These are phyloP conservation scores for Hestina assimilis DNA, from an alignment of 1,140 invertebrate genomes.

Conservation along the genomic window DNA sequence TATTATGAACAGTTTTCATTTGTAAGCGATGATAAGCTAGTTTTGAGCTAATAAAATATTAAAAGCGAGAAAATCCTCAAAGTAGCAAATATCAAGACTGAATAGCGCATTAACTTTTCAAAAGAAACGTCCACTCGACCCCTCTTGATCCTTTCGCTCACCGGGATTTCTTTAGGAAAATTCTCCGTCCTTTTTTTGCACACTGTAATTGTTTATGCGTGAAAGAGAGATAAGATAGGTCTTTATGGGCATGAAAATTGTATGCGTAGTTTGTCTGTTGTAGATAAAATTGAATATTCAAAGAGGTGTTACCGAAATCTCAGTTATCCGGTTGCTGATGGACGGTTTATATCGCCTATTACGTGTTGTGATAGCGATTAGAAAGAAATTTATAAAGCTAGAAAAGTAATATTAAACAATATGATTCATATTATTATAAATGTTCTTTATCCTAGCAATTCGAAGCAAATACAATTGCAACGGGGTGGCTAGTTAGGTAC, in stretches of 20 bases:
- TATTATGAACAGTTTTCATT: neutral
- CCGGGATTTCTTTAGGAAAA: conserved; percentile 27
- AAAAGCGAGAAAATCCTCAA: conserved; percentile 24
- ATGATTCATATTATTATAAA: neutral
- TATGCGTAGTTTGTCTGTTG: conserved; percentile 53
- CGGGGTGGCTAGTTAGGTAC: too few species aligned
- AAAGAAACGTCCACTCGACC: conserved; percentile 44
- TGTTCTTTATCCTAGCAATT: neutral
- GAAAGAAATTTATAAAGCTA: too few species aligned
- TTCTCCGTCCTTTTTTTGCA: conserved; percentile 24
- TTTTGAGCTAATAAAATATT: conserved; percentile 25
- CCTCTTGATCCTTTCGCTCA: conserved; percentile 44
- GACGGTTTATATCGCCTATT: conserved; percentile 37
- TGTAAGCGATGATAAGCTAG: conserved; percentile 24
- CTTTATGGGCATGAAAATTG: conserved; percentile 50
- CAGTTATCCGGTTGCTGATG: conserved; percentile 45
- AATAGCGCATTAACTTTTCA: conserved; percentile 54
- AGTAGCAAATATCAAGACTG: conserved; percentile 31
- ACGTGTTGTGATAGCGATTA: conserved; percentile 25
- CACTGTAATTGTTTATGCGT: neutral
- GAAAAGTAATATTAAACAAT: neutral
- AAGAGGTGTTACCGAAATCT: conserved; percentile 61
- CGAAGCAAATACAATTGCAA: too few species aligned
- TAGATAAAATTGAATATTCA: conserved; percentile 74
- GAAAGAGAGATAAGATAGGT: conserved; percentile 26